Conservation (phyloP, 2,888 invertebrate genomes). For the Dinocampus coccinellae region DNA sequence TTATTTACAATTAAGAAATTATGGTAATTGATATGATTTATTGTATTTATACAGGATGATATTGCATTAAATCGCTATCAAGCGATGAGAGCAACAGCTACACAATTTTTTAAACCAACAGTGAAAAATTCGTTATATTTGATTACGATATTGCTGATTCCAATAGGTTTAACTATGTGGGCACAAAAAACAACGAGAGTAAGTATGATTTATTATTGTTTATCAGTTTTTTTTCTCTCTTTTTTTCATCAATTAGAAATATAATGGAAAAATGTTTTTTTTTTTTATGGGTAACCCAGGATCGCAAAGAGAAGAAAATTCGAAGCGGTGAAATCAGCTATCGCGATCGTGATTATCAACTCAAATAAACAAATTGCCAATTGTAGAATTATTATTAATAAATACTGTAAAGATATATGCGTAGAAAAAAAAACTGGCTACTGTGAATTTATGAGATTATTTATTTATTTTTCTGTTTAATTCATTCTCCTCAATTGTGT, state of each 20-base stretch:
- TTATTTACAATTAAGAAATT: background rate
- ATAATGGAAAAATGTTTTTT: no score
- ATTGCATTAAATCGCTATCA: constrained; percentile 81
- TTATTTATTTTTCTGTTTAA: no score
- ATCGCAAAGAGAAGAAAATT: constrained; percentile 72
- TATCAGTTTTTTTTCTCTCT: no score
- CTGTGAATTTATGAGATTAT: constrained; percentile 7
- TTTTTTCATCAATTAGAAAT: no score
- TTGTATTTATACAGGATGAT: constrained; percentile 78
- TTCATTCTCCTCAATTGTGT: constrained; percentile 21
- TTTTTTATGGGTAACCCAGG: constrained; percentile 55
- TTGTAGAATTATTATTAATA: constrained; percentile 10
- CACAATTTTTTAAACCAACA: constrained; percentile 79
- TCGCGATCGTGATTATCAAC: constrained; percentile 80
- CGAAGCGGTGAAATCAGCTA: constrained; percentile 83
- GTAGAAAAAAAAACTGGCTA: constrained; percentile 2
- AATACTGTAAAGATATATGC: background rate
- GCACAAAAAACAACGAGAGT: constrained; percentile 66
- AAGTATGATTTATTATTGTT: background rate
- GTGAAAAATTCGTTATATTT: constrained; percentile 62
- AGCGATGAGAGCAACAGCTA: constrained; percentile 78
- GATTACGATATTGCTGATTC: constrained; percentile 69
- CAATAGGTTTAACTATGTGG: constrained; percentile 73
- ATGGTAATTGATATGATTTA: background rate
- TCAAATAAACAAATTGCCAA: constrained; percentile 70